These are phyloP conservation scores for Lypha dubia DNA, from an alignment of 2,888 invertebrate genomes.

Conservation along the genomic window DNA sequence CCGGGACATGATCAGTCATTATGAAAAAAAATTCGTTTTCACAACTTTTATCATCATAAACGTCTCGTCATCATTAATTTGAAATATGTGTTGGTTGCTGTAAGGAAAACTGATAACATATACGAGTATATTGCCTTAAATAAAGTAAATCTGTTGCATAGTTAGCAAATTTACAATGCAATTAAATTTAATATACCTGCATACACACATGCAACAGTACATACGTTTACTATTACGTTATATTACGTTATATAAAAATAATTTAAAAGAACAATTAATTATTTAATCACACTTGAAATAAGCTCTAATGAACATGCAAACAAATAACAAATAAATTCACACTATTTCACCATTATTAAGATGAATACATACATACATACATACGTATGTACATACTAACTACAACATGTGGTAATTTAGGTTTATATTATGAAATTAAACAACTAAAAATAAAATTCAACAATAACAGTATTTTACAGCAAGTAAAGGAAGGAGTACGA, in stretches of 20 bases:
- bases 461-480: background rate
- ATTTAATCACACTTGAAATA: slow-evolving; percentile 34
- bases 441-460: slow-evolving; percentile 3
- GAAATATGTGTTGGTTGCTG: background rate
- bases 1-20: too few species aligned
- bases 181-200: slow-evolving; percentile 9
- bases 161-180: background rate
- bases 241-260: slow-evolving; percentile 1
- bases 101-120: background rate
- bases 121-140: slow-evolving; percentile 23
- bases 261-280: slow-evolving; percentile 25
- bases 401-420: background rate
- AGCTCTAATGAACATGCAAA: slow-evolving; percentile 37
- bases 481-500: background rate
- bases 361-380: background rate
- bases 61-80: too few species aligned
- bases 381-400: too few species aligned
- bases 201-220: too few species aligned
- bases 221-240: background rate
- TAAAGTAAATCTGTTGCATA: background rate
- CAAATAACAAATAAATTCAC: slow-evolving; percentile 33
- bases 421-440: background rate
- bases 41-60: too few species aligned
- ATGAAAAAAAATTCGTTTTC: too few species aligned
- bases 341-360: background rate